Evolutionary conservation across 2,797 vertebrate genomes (phyloP).

Genomic region (Acanthurus leucopareius): DNA sequence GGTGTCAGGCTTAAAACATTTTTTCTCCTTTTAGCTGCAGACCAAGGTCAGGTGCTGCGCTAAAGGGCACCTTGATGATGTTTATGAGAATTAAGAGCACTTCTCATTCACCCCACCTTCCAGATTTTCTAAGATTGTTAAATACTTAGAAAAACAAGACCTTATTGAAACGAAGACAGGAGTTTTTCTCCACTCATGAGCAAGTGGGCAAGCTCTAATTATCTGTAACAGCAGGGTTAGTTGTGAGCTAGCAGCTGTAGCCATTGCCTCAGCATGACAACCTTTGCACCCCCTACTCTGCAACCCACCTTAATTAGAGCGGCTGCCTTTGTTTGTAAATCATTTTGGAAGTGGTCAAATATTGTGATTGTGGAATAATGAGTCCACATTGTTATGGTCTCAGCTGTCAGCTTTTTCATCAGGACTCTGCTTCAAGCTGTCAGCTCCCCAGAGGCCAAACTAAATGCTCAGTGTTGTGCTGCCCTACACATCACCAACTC

Average conservation of each 20-base stretch:
- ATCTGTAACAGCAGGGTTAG: constrained; percentile 25
- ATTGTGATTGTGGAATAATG: constrained; percentile 54
- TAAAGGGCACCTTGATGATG: constrained; percentile 21
- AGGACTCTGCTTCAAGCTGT: constrained; percentile 18
- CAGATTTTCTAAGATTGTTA: not conserved
- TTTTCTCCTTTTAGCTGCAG: constrained; percentile 6
- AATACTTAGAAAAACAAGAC: constrained; percentile 15
- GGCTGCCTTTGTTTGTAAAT: constrained; percentile 38
- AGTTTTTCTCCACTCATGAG: constrained; percentile 1
- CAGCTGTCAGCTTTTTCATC: constrained; percentile 25
- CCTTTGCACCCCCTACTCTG: constrained; percentile 10
- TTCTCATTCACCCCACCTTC: constrained; percentile 7
- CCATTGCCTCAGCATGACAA: constrained; percentile 21
- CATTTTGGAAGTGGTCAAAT: constrained; percentile 44
- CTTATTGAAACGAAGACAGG: constrained; percentile 11
- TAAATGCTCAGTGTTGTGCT: constrained; percentile 7
- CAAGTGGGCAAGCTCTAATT: constrained; percentile 17
- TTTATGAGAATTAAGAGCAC: not conserved
- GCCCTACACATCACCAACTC: not conserved
- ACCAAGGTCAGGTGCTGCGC: constrained; percentile 42
- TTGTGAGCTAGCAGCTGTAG: constrained; percentile 19
- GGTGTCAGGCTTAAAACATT: constrained; percentile 32
- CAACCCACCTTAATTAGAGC: constrained; percentile 35
- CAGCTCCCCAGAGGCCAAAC: constrained; percentile 7
- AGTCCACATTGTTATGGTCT: constrained; percentile 40